Conservation (phyloP, 2,888 invertebrate species). For the Campaea margaritaria region DNA sequence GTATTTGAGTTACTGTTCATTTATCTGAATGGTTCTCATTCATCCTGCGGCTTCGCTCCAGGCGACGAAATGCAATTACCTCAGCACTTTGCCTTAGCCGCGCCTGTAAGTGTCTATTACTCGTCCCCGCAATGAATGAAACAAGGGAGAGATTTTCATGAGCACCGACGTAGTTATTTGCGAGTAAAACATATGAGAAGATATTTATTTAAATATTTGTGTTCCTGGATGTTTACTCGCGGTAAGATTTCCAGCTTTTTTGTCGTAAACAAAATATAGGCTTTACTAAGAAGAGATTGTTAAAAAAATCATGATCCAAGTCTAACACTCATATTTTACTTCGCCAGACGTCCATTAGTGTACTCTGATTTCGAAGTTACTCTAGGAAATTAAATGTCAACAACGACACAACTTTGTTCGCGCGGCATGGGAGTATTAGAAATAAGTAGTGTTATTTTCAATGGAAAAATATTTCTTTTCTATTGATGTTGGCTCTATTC, state of each 20-base stretch:
- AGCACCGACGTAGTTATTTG: background rate
- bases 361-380: slow-evolving; percentile 44
- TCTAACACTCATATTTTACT: slow-evolving; percentile 33
- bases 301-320: slow-evolving; percentile 32
- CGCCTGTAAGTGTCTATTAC: slow-evolving; percentile 58
- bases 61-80: slow-evolving; percentile 68
- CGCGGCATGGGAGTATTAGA: slow-evolving; percentile 1
- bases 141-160: slow-evolving; percentile 5
- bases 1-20: background rate
- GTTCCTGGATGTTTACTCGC: slow-evolving; percentile 6
- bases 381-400: slow-evolving; percentile 55
- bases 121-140: slow-evolving; percentile 33
- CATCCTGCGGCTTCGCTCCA: slow-evolving; percentile 44
- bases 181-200: slow-evolving; percentile 6
- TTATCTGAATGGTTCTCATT: slow-evolving; percentile 7
- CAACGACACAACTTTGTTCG: slow-evolving; percentile 42
- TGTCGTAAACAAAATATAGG: background rate
- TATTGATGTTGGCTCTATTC: too few species aligned
- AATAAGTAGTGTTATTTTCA: too few species aligned
- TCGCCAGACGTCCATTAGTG: slow-evolving; percentile 37
- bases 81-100: slow-evolving; percentile 65
- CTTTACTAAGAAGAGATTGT: slow-evolving; percentile 14
- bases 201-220: slow-evolving; percentile 15
- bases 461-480: too few species aligned
- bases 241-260: slow-evolving; percentile 6